These are phyloP conservation scores for Delichon dasypus DNA, from an alignment of 2,797 vertebrate genomes.

Conservation along the genomic window DNA sequence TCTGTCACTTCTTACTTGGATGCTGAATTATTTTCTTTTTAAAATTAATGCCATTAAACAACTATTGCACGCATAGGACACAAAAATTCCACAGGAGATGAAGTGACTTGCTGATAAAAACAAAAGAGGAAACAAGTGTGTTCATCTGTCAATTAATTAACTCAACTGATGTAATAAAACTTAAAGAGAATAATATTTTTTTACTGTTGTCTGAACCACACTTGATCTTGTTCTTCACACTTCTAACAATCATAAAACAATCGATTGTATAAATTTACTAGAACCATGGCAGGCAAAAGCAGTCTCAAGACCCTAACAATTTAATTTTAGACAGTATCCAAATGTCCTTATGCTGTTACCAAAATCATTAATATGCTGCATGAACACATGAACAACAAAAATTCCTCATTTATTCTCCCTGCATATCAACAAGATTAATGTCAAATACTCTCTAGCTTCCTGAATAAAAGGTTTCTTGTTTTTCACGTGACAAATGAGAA, in stretches of 20 bases:
- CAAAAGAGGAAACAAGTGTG: neutral
- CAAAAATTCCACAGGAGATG: neutral
- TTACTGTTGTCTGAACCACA: neutral
- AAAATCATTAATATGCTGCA: conserved; percentile 38
- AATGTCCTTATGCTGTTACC: neutral
- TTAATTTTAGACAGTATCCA: neutral
- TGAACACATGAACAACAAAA: conserved; percentile 1
- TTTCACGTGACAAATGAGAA: conserved; percentile 54
- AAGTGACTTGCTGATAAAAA: neutral
- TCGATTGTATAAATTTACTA: neutral
- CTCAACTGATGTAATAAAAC: neutral
- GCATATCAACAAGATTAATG: conserved; percentile 37
- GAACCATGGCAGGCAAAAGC: neutral
- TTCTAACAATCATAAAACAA: neutral
- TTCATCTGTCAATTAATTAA: neutral
- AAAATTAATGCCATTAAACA: neutral
- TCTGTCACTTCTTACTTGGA: neutral
- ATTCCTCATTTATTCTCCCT: conserved; percentile 28
- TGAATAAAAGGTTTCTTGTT: conserved; percentile 31
- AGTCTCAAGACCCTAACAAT: neutral
- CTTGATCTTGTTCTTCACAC: neutral
- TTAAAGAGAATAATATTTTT: neutral
- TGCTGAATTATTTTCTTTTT: neutral
- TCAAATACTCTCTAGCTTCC: conserved; percentile 37
- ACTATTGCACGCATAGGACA: neutral